phyloP scores from a whole-genome alignment of 2,797 vertebrate species.

The Gymnoscopelus microlampas region DNA sequence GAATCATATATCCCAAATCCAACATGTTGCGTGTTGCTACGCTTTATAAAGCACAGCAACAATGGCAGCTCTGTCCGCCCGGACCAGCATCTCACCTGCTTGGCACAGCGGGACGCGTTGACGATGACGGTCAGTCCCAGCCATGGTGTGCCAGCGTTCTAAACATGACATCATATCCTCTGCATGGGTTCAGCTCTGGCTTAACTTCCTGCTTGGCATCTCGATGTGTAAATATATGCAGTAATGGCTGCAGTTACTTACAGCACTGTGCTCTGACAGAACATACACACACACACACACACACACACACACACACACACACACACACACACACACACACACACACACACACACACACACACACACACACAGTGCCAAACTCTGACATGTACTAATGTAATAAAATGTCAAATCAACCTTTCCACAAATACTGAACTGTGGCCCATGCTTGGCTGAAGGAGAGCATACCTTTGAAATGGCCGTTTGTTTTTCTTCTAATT shows the following conservation, averaged over 20 bases:
- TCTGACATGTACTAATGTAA: constrained; percentile 60
- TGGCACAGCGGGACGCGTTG: constrained; percentile 44
- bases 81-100: constrained; percentile 50
- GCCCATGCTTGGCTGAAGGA: constrained; percentile 36
- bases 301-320: constrained; percentile 9
- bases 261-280: constrained; percentile 26
- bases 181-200: constrained; percentile 41
- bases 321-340: constrained; percentile 3
- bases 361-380: constrained; percentile 36
- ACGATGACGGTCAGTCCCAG: constrained; percentile 60
- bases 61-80: constrained; percentile 64
- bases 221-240: constrained; percentile 62
- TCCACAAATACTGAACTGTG: constrained; percentile 42
- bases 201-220: constrained; percentile 67
- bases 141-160: constrained; percentile 43
- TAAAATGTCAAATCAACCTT: constrained; percentile 60
- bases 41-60: constrained; percentile 53
- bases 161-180: constrained; percentile 68
- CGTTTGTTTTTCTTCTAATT: constrained; percentile 55
- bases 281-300: not conserved
- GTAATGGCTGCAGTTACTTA: constrained; percentile 56
- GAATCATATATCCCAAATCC: constrained; percentile 65
- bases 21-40: constrained; percentile 21
- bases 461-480: constrained; percentile 35
- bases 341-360: constrained; percentile 9